These are phyloP conservation scores for Nibea coibor DNA, from an alignment of 2,113 vertebrate species.

Conservation along the genomic window DNA sequence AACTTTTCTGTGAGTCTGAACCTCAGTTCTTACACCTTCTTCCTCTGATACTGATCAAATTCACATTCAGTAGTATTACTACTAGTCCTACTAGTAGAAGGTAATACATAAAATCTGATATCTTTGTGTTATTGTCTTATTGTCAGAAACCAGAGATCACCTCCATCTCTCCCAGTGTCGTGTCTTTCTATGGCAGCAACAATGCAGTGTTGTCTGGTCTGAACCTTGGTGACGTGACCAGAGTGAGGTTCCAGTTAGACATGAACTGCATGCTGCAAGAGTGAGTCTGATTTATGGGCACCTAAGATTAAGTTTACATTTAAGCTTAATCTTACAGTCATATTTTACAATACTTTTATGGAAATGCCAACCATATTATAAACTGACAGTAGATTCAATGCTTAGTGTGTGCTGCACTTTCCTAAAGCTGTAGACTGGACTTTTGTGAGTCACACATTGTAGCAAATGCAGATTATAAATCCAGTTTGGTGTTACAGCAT, in stretches of 20 bases:
- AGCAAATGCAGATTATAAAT: not conserved
- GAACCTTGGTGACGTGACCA: slow-evolving; percentile 85
- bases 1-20: slow-evolving; percentile 55
- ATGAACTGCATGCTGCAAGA: slow-evolving; percentile 81
- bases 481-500: not conserved
- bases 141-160: slow-evolving; percentile 84
- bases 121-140: slow-evolving; percentile 53
- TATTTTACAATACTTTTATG: too few species aligned
- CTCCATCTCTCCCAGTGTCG: slow-evolving; percentile 84
- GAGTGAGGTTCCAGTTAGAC: slow-evolving; percentile 84
- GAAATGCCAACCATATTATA: not conserved
- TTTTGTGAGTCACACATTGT: not conserved
- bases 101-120: not conserved
- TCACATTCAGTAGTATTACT: not conserved
- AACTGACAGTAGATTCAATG: not conserved
- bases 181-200: slow-evolving; percentile 90
- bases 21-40: not conserved
- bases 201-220: slow-evolving; percentile 83
- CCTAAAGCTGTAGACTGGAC: not conserved
- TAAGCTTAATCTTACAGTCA: too few species aligned
- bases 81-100: not conserved
- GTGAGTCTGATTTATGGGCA: slow-evolving; percentile 54
- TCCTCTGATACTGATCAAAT: too few species aligned
- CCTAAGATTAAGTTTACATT: not conserved
- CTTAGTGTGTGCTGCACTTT: not conserved